These are phyloP conservation scores for Podarcis cretensis DNA, from an alignment of 2,113 vertebrate genomes.

Conservation along the genomic window DNA sequence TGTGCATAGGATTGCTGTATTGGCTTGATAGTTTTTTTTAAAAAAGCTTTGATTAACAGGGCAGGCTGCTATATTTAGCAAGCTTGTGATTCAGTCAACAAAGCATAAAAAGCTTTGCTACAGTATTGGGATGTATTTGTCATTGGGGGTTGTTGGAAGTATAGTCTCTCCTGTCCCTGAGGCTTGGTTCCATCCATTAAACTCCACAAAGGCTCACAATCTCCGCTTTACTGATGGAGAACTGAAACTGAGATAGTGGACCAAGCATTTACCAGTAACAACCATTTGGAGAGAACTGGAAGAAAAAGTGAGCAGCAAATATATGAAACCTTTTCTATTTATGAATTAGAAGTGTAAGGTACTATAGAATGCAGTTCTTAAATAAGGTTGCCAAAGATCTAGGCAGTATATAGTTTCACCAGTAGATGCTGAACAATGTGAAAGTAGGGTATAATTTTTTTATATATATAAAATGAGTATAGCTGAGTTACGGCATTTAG, in stretches of 20 bases:
- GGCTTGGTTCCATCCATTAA: not conserved
- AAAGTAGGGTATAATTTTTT: not conserved
- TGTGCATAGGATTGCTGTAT: not conserved
- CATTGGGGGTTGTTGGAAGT: not conserved
- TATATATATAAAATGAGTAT: not conserved
- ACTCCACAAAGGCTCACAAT: not conserved
- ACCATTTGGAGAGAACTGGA: not conserved
- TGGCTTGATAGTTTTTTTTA: not conserved
- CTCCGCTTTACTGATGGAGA: not conserved
- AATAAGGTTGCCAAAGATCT: not conserved
- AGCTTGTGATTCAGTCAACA: not conserved
- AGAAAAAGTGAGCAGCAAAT: not conserved
- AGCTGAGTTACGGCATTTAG: not conserved
- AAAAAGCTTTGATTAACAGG: not conserved
- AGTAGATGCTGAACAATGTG: not conserved
- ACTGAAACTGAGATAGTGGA: not conserved
- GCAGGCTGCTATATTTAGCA: not conserved
- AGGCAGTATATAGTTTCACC: not conserved
- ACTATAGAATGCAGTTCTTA: not conserved
- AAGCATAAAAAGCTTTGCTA: not conserved
- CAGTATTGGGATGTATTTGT: not conserved
- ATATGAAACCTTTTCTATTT: not conserved
- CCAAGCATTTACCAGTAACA: not conserved
- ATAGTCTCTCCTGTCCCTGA: not conserved
- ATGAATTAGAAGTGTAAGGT: not conserved